A percentile compares a stretch with the other conserved stretches of the same genome.
phyloP scores from a whole-genome alignment of 2,113 vertebrate genomes.

The Grallaria varia region DNA sequence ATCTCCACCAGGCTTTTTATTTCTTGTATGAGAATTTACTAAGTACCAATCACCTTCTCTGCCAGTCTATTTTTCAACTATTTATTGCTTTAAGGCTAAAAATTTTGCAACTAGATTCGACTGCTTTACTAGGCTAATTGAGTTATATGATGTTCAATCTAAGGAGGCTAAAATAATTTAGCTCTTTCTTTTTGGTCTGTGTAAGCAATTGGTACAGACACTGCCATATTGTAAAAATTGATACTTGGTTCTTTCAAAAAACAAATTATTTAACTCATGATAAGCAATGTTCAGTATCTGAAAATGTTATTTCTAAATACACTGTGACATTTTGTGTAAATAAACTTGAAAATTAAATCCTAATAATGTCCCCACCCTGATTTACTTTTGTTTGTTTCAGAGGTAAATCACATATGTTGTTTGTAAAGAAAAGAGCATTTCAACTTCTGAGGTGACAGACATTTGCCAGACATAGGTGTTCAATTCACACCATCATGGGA shows the following conservation, averaged over 20 bases:
- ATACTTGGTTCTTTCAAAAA: neutral
- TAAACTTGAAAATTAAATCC: neutral
- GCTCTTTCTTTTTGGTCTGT: neutral
- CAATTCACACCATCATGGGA: neutral
- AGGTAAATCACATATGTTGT: neutral
- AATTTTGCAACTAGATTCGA: neutral
- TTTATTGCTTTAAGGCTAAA: neutral
- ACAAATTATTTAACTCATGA: neutral
- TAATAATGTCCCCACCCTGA: neutral
- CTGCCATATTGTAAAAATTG: neutral
- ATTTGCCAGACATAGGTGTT: neutral
- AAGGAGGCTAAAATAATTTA: neutral
- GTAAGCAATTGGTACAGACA: neutral
- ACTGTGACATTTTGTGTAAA: neutral
- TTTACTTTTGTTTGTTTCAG: neutral
- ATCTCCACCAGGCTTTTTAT: neutral
- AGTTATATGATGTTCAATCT: neutral
- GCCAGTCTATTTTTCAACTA: neutral
- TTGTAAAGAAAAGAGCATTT: neutral
- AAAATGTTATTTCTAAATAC: neutral
- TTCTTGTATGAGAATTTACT: neutral
- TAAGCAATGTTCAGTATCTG: neutral
- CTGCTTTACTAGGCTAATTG: neutral
- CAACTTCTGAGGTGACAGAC: neutral
- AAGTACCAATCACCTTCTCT: neutral